phyloP scores from a whole-genome alignment of 2,797 vertebrate species.

The Ctenopoma multispine region DNA sequence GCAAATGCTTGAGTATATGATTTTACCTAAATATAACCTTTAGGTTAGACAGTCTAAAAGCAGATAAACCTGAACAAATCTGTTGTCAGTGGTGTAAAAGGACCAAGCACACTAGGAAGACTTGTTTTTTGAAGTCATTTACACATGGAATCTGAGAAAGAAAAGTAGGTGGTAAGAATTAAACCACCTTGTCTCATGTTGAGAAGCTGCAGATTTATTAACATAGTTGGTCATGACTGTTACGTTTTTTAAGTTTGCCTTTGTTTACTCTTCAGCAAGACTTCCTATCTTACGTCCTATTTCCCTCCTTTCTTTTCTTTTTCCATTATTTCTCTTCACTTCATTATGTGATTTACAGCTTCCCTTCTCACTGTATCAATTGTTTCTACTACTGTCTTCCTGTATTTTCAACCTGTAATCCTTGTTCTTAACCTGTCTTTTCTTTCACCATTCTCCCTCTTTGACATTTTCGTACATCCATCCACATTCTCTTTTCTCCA shows the following conservation, averaged over 20 bases:
- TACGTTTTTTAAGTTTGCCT: constrained; percentile 9
- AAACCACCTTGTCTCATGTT: background rate
- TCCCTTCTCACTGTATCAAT: background rate
- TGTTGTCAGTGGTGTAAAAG: constrained; percentile 12
- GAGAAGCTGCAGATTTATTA: constrained; percentile 25
- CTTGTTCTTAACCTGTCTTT: background rate
- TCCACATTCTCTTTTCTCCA: constrained; percentile 36
- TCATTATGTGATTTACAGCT: background rate
- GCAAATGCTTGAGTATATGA: constrained; percentile 12
- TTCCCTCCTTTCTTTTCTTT: background rate
- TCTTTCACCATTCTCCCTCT: background rate
- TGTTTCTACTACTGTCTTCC: background rate
- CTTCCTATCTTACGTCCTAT: background rate
- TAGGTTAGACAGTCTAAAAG: background rate
- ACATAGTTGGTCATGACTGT: background rate
- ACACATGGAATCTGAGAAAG: constrained; percentile 6
- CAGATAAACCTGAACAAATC: constrained; percentile 2
- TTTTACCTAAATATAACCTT: constrained; percentile 16
- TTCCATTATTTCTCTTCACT: background rate
- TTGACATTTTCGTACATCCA: constrained; percentile 35
- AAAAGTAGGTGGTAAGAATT: constrained; percentile 12
- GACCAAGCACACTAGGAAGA: background rate
- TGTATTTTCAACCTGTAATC: constrained; percentile 5
- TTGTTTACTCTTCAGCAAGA: constrained; percentile 25
- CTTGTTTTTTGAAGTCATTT: constrained; percentile 4